These are phyloP conservation scores for Empis stercorea DNA, from an alignment of 2,888 invertebrate species.

Conservation along the genomic window DNA sequence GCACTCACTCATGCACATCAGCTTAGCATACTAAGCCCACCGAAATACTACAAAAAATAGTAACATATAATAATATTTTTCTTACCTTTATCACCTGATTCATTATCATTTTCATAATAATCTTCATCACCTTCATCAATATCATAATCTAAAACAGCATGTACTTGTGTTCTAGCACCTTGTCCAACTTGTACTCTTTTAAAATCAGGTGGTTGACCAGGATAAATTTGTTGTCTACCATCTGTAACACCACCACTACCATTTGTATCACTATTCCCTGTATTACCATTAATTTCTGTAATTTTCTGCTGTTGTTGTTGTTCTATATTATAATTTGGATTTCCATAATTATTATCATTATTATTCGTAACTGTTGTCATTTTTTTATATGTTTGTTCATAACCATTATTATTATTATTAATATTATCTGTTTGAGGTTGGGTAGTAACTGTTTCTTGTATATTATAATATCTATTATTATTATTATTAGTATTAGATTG, in stretches of 20 bases:
- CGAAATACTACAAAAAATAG: too few relatives aligned
- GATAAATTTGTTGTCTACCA: conserved; percentile 26
- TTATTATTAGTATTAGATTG: neutral
- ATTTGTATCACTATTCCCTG: conserved; percentile 11
- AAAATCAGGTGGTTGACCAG: conserved; percentile 48
- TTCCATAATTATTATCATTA: neutral
- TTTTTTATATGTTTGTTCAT: conserved; percentile 1
- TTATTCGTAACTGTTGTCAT: neutral
- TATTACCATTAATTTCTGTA: neutral
- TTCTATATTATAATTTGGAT: neutral
- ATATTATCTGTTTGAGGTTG: conserved; percentile 8
- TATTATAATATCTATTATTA: neutral
- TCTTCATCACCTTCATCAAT: conserved; percentile 34
- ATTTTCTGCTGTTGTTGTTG: too few relatives aligned
- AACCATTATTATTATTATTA: conserved; percentile 11
- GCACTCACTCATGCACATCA: too few relatives aligned
- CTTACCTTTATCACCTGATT: conserved; percentile 20
- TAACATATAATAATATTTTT: neutral
- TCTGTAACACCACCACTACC: conserved; percentile 20
- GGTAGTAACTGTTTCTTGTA: conserved; percentile 2
- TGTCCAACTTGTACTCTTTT: conserved; percentile 48
- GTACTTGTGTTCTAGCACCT: conserved; percentile 39
- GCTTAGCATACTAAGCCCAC: too few relatives aligned
- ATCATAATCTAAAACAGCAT: conserved; percentile 36
- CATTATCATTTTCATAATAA: conserved; percentile 27